Conservation (phyloP, 2,797 vertebrate species). For the Macropus fuliginosus region DNA sequence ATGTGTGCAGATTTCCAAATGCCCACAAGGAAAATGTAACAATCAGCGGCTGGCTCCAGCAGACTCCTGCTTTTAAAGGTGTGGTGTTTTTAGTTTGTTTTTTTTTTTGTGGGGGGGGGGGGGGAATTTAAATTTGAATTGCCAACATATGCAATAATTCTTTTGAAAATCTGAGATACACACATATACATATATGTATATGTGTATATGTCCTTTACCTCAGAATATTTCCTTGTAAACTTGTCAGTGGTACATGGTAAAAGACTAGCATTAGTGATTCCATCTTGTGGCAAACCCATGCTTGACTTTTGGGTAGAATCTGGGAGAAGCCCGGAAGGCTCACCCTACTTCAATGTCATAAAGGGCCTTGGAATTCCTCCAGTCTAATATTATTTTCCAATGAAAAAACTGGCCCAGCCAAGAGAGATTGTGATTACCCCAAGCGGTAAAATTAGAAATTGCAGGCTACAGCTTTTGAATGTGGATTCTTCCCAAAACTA, state of each 20-base stretch:
- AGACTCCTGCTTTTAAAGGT: background rate
- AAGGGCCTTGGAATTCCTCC: background rate
- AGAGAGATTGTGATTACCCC: background rate
- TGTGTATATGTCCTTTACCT: background rate
- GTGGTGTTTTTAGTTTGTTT: background rate
- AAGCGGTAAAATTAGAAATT: background rate
- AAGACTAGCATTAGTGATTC: background rate
- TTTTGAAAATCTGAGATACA: background rate
- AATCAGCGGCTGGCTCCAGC: background rate
- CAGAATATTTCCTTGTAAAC: background rate
- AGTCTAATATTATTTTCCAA: background rate
- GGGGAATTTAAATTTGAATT: background rate
- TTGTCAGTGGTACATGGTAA: background rate
- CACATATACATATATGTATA: too few relatives aligned
- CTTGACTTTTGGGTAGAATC: background rate
- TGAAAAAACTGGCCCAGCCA: background rate
- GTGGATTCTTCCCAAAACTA: background rate
- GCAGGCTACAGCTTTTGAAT: background rate
- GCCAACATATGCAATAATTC: background rate
- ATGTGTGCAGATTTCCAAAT: background rate
- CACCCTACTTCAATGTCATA: background rate
- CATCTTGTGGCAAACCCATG: background rate
- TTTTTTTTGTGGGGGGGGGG: background rate
- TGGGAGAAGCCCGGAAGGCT: background rate
- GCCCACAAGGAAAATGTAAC: background rate